Evolutionary conservation across 2,113 vertebrate genomes (phyloP), one percentile per base, ranked within the genome.

Genomic region (Rhabdornis inornatus): DNA sequence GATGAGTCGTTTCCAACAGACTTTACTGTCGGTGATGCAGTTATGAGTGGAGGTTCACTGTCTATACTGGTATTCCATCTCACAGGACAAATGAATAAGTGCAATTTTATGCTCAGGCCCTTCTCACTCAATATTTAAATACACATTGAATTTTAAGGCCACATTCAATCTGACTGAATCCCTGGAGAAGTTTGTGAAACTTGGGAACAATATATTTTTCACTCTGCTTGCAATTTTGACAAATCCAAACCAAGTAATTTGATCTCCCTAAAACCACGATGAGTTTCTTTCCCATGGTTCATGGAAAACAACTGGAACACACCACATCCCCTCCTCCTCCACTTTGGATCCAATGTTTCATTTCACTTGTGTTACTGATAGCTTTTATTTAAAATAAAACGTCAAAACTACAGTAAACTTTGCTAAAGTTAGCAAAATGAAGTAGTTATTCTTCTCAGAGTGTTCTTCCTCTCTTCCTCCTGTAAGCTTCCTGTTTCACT

Each of bases 1-100:
- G 20, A 33, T 8, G 25, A 77, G 37, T 24, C 0, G 1, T 59
- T 88, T 74, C 47, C 74, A 90, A 64, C 11, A 61, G 25, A 49
- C 16, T 83, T 91, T 35, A 30, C 8, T 55, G 24, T 22, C 0
- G 0, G 21, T 75, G 63, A 77, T 0, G 0, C 33, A 64, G 35
- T 25, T 65, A 16, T 39, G 64, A 66, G 23, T 63, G 66, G 18
- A 50, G 30, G 21, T 47, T 72, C 35, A 15, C 42, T 40, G 18
- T 55, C 42, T 66, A 6, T 18, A 52, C 5, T 40, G 56, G n/a
- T 56, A 49, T 90, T 88, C 23, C 55, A 52, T 66, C 33, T 69
- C 60, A 64, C 11, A 30, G 56, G 69, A 59, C 28, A 87, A 91
- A 75, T 52, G 9, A 87, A 53, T 59, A 59, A 66, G 83, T 25